Base-by-base conservation (phyloP, 2,888 invertebrate species). In the Nephrotoma appendiculata region DNA sequence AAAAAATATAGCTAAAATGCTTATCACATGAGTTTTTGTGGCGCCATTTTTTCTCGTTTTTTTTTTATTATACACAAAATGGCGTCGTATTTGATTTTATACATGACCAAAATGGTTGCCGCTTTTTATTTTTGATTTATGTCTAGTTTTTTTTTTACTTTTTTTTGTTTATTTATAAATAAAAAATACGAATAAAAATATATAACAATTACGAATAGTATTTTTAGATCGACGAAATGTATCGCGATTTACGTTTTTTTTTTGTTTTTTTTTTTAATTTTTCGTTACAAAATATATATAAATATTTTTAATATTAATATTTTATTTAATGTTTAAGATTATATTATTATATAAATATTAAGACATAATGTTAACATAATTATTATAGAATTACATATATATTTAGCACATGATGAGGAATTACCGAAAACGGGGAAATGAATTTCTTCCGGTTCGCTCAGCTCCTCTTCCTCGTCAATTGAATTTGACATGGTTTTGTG, bases 371-470 rank as follows among this genome's bases (percentile, higher is more conserved):
- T 19, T 43, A 44, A 42, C 57, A 83, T 83, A 44, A 87, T 41
- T 48, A 87, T 12, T 83, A 44, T 12, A 86, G 71, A 85, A 85
- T 85, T 44, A 86, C 12, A 52, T 71, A 48, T 87, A 86, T 83
- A 86, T 41, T 85, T 83, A 86, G 44, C 19, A 86, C 57, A 41
- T 86, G 83, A 83, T 83, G 88, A 86, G 19, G 87, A 87, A 41
- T 87, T 87, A 86, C 91, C 91, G 87, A 92, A 92, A 11, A 91
- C 91, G 0, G 92, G 92, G 88, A 92, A 92, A 88, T 92, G 92
- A 87, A 92, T 92, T 89, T 92, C 92, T 88, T 92, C 92, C 83
- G 92, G 92, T 87, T 91, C 90, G 87, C 91, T 91, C n/a, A 92
- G 89, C 88, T 91, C 91, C 88, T 92, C 92, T 86, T 92, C 91